Evolutionary conservation across 2,888 invertebrate species (phyloP).

Genomic region (Xestia c-nigrum): DNA sequence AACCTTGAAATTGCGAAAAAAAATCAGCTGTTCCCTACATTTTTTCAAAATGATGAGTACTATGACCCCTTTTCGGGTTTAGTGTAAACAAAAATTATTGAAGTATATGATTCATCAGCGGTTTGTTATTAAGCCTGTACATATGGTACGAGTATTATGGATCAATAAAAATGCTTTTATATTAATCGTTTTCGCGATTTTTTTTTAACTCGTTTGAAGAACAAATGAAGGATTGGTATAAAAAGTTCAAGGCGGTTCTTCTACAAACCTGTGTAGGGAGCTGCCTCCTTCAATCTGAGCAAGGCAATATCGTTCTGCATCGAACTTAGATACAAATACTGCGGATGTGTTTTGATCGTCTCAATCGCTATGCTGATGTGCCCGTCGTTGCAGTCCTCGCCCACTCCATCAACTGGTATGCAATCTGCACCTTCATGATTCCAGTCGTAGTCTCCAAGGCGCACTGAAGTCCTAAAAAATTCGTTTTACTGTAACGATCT

Average conservation of each 20-base stretch:
- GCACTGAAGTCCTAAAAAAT: constrained; percentile 18
- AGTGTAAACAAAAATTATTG: too few relatives aligned
- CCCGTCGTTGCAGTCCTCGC: constrained; percentile 35
- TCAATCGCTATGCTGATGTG: constrained; percentile 46
- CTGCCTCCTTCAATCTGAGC: constrained; percentile 41
- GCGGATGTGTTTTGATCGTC: constrained; percentile 33
- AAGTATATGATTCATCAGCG: too few relatives aligned
- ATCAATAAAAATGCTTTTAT: too few relatives aligned
- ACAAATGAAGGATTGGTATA: background rate
- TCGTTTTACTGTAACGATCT: background rate
- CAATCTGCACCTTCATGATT: constrained; percentile 45
- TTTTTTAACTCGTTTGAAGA: background rate
- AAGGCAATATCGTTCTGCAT: constrained; percentile 48
- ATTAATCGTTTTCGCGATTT: too few relatives aligned
- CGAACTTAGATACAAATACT: background rate
- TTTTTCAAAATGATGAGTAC: too few relatives aligned
- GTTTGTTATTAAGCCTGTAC: too few relatives aligned
- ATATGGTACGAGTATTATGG: too few relatives aligned
- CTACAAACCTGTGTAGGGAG: constrained; percentile 53
- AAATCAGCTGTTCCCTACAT: too few relatives aligned
- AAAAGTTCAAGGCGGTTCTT: background rate
- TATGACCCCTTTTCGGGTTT: too few relatives aligned
- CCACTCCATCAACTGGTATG: background rate
- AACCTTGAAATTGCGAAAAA: too few relatives aligned
- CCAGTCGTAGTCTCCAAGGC: constrained; percentile 36